phyloP scores from a whole-genome alignment of 2,888 invertebrate species.

The Drosophila mercatorum region DNA sequence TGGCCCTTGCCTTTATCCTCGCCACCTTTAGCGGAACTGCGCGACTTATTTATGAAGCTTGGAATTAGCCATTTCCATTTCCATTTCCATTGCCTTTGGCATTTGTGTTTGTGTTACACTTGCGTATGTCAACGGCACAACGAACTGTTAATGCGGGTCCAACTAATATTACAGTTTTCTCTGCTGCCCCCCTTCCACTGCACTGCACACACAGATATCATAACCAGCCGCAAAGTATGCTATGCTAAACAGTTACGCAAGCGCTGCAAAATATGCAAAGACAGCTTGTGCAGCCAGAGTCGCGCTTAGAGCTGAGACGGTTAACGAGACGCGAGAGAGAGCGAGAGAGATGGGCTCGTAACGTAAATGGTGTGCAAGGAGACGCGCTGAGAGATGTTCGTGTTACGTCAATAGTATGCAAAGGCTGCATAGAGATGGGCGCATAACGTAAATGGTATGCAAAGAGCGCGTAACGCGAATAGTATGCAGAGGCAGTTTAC shows the following conservation, averaged over 20 bases:
- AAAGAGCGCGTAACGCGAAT: no score
- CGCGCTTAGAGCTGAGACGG: constrained; percentile 2
- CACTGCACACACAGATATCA: neutral
- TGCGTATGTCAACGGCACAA: constrained; percentile 47
- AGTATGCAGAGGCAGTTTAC: no score
- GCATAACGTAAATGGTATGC: no score
- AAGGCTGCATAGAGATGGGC: no score
- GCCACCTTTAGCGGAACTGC: constrained; percentile 57
- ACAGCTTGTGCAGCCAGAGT: no score
- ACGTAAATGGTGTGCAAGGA: neutral
- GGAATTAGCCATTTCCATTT: constrained; percentile 36
- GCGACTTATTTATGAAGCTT: constrained; percentile 64
- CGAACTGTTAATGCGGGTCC: constrained; percentile 53
- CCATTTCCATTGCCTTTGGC: constrained; percentile 26
- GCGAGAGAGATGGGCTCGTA: constrained; percentile 1
- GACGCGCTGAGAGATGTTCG: no score
- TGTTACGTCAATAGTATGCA: no score
- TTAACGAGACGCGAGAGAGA: neutral
- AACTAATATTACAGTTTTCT: constrained; percentile 14
- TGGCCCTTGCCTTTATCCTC: constrained; percentile 8
- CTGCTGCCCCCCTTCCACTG: neutral
- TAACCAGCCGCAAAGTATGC: constrained; percentile 41
- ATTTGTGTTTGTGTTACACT: constrained; percentile 39
- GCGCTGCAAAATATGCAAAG: constrained; percentile 45
- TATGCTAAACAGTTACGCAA: constrained; percentile 4